Conservation (phyloP, 2,888 invertebrate species). For the Magallana nippona region DNA sequence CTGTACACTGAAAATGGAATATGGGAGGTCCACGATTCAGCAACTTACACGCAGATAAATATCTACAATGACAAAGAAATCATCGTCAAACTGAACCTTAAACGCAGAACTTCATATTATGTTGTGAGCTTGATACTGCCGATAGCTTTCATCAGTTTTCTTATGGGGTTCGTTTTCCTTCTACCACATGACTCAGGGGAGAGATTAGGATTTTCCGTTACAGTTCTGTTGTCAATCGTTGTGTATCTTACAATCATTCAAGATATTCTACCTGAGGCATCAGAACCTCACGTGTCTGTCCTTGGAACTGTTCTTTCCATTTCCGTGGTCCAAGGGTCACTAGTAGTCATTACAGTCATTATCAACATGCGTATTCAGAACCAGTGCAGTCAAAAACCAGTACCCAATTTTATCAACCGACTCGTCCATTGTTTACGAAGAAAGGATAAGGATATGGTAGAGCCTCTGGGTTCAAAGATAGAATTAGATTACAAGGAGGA, state of each 20-base stretch:
- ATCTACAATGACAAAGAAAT: conserved; percentile 30
- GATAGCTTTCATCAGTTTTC: conserved; percentile 42
- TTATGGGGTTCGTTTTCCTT: conserved; percentile 51
- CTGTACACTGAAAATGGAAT: conserved; percentile 46
- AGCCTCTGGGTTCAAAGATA: too few species aligned
- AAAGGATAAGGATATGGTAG: neutral
- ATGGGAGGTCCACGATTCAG: conserved; percentile 43
- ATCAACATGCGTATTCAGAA: neutral
- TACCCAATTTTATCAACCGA: neutral
- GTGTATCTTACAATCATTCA: conserved; percentile 53
- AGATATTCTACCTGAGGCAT: conserved; percentile 52
- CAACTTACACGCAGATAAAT: neutral
- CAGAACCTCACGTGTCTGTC: conserved; percentile 47
- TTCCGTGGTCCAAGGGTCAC: neutral
- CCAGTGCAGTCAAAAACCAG: neutral
- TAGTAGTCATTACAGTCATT: neutral
- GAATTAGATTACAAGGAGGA: too few species aligned
- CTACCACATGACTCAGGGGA: conserved; percentile 52
- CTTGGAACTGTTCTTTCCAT: conserved; percentile 44
- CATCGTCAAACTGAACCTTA: conserved; percentile 38
- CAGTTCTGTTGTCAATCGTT: conserved; percentile 52
- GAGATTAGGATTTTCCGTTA: conserved; percentile 49
- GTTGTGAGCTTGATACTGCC: conserved; percentile 51
- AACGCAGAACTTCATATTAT: conserved; percentile 49
- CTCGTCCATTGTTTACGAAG: neutral